Evolutionary conservation across 2,888 invertebrate genomes (phyloP), one percentile per base, ranked within the genome.

Genomic region (Rhamnusium bicolor): DNA sequence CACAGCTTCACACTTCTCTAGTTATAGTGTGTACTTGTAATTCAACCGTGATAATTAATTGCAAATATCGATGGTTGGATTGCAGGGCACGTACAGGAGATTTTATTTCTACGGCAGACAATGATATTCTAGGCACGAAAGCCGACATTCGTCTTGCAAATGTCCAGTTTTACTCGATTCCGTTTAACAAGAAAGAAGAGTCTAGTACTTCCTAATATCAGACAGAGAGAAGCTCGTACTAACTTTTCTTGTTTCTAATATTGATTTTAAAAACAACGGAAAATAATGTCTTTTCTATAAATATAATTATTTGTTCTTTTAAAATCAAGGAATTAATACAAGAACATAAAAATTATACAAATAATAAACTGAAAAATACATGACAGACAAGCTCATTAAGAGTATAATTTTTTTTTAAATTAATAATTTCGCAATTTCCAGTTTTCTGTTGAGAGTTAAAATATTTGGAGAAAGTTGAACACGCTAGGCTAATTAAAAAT

Each of bases 151-250:
- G 82, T 83, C 80, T 81, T 80, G 82, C 81, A 83, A 82, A 84
- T 82, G 84, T 84, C 84, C 84, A 80, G 83, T 84, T 84, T 82
- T 83, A 84, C 81, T 81, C 79, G 81, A 84, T 84, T 83, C 81
- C 79, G 80, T 82, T 81, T 80, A 78, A 82, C 79, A 81, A 81
- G 76, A 79, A 77, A 77, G 24, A 58, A 32, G 27, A 56, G n/a
- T 40, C 21, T 54, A 54, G 58, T 58, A 58, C 58, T 58, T 58
- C 29, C 32, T 32, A 58, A 58, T 32, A 58, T 58, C 18, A 32
- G 32, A 32, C 58, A 32, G 21, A 54, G 21, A 54, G 29, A 32
- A 32, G 18, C 54, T 27, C 16, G 14, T 32, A 3, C 32, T 58
- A n/a, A 58, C 32, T 16, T 32, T 58, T 32, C 32, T n/a, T n/a